phyloP scores from a whole-genome alignment of 2,113 vertebrate genomes.

The Casuarius casuarius region DNA sequence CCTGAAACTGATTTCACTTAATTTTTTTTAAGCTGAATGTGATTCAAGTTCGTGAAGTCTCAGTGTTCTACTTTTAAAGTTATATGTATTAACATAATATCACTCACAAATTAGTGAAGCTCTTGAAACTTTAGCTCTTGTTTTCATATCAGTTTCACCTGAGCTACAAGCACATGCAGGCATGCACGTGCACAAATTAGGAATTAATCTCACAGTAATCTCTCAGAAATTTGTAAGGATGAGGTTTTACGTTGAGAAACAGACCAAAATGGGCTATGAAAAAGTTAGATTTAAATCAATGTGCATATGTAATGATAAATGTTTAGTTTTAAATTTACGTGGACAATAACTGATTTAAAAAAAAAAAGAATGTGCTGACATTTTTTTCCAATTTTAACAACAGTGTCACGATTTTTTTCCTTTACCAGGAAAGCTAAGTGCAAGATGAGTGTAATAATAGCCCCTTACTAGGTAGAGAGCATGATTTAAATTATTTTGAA shows the following conservation, averaged over 20 bases:
- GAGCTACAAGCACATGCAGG: not conserved
- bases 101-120: not conserved
- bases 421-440: not conserved
- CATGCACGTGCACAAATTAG: not conserved
- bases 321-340: not conserved
- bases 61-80: not conserved
- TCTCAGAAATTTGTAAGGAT: not conserved
- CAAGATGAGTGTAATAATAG: not conserved
- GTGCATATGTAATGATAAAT: not conserved
- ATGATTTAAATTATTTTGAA: not conserved
- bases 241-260: not conserved
- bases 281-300: not conserved
- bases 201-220: not conserved
- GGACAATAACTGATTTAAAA: not conserved
- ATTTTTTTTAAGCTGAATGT: not conserved
- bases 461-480: not conserved
- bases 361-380: not conserved
- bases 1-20: not conserved
- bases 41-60: not conserved
- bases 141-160: not conserved
- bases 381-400: not conserved
- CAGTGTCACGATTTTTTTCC: not conserved
- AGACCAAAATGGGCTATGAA: not conserved
- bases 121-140: not conserved
- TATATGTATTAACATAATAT: not conserved